Evolutionary conservation across 2,888 invertebrate genomes (phyloP).

Genomic region (Acleris sparsana): DNA sequence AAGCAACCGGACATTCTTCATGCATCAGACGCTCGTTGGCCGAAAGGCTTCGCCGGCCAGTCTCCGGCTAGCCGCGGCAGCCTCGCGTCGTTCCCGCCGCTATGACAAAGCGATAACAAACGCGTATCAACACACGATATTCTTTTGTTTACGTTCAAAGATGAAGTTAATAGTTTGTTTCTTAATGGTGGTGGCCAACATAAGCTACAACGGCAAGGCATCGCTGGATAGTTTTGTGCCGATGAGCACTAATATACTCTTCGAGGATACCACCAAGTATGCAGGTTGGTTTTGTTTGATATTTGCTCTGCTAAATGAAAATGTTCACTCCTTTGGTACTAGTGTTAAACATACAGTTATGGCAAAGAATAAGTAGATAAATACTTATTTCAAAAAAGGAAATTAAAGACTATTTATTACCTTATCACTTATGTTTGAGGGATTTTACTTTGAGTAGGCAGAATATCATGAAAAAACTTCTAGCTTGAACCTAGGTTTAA

Average conservation of each 20-base stretch:
- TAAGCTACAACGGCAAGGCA: slow-evolving; percentile 72
- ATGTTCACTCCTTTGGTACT: background rate
- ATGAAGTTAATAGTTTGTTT: slow-evolving; percentile 70
- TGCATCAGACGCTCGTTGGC: slow-evolving; percentile 1
- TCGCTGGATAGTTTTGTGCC: slow-evolving; percentile 71
- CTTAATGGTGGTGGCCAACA: slow-evolving; percentile 66
- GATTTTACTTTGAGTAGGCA: too few relatives aligned
- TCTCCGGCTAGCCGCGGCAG: slow-evolving; percentile 16
- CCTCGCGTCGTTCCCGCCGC: slow-evolving; percentile 17
- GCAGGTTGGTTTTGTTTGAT: slow-evolving; percentile 54
- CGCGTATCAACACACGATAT: slow-evolving; percentile 8
- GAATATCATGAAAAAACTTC: too few relatives aligned
- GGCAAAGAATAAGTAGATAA: background rate
- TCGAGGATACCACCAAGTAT: slow-evolving; percentile 67
- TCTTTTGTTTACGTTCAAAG: slow-evolving; percentile 38
- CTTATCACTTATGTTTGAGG: too few relatives aligned
- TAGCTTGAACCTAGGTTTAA: too few relatives aligned
- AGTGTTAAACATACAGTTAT: background rate
- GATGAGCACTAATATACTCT: slow-evolving; percentile 55
- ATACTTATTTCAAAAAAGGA: too few relatives aligned
- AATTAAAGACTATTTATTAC: too few relatives aligned
- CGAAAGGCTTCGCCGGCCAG: slow-evolving; percentile 9
- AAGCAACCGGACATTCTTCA: slow-evolving; percentile 20
- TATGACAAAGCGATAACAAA: slow-evolving; percentile 15
- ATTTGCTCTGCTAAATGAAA: too few relatives aligned